Base-by-base conservation (phyloP, 2,113 vertebrate species). In the Mustela nigripes region DNA sequence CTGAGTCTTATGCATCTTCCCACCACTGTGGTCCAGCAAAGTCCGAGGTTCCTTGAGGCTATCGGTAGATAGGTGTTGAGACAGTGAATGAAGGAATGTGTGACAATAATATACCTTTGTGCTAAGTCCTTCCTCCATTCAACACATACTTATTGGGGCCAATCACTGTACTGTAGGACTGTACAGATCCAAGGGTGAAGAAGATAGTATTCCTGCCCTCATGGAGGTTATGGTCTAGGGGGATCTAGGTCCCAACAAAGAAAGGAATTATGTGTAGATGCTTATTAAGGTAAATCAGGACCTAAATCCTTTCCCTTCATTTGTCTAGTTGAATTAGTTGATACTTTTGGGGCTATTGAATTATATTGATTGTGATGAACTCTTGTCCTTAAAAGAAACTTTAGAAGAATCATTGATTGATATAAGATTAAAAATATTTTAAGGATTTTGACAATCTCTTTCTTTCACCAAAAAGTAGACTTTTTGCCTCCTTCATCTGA, bases 361-460 rank as follows among this genome's bases (percentile, higher is more conserved):
- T 73, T 63, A 53, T 19, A 81, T 7, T 50, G 24, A 28, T 71
- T 56, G 56, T 39, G 50, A 15, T 21, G 42, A 91, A 48, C 36
- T 76, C 39, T 69, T 88, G 69, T 42, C 90, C 62, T 45, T 62
- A 4, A 42, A 88, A 94, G 80, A 42, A 63, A 53, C 18, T 1
- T 82, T 31, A 91, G 93, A 28, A 4, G 21, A 71, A 45, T 73
- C 14, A 9, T 60, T 82, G 6, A 91, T 91, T 82, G 6, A 91
- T 88, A 79, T 90, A 58, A 58, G 7, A 16, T 85, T 88, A 58
- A 71, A 91, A 91, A 86, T 36, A 89, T 60, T 82, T 60, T 31
- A 74, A 78, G 94, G 79, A 74, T 93, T 58, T 92, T 31, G 28
- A 67, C 42, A n/a, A 97, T 56, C 94, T 88, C 53, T 95, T 81